Evolutionary conservation across 1,140 invertebrate species (phyloP).

Genomic region (Mya arenaria): DNA sequence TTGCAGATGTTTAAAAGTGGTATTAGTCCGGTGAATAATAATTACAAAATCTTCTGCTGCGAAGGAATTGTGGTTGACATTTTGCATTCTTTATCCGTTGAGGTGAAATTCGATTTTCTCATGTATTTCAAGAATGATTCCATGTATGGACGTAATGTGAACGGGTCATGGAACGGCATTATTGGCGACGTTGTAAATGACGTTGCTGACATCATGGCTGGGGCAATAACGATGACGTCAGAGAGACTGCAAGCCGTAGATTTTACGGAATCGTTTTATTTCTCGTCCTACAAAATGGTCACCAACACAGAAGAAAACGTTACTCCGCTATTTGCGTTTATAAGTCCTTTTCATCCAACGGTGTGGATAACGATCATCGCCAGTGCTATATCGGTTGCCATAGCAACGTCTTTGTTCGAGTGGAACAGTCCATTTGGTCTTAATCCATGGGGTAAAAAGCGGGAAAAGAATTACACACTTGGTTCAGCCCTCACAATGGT

Average conservation of each 20-base stretch:
- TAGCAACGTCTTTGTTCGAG: conserved; percentile 95
- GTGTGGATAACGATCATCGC: conserved; percentile 96
- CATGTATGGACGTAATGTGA: conserved; percentile 66
- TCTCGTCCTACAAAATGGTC: conserved; percentile 86
- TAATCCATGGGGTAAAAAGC: conserved; percentile 95
- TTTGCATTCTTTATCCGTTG: conserved; percentile 89
- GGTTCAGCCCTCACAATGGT: conserved; percentile 94
- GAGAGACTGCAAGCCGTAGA: conserved; percentile 87
- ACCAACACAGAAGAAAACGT: conserved; percentile 83
- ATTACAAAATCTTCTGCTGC: conserved; percentile 88
- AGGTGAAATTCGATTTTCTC: conserved; percentile 93
- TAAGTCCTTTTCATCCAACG: conserved; percentile 93
- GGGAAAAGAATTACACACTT: conserved; percentile 93
- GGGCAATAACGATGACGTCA: conserved; percentile 92
- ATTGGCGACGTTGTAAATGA: conserved; percentile 92
- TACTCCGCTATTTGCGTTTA: conserved; percentile 92
- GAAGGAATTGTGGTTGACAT: conserved; percentile 95
- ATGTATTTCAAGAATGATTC: conserved; percentile 89
- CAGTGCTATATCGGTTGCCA: conserved; percentile 92
- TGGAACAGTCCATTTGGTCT: conserved; percentile 95
- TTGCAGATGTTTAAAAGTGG: conserved; percentile 63
- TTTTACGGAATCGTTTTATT: conserved; percentile 94
- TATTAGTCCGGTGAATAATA: too few species aligned
- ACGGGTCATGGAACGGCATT: conserved; percentile 89
- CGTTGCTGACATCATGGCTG: conserved; percentile 94